These are phyloP conservation scores for Ageneiosus marmoratus DNA, from an alignment of 2,113 vertebrate species.

Conservation along the genomic window DNA sequence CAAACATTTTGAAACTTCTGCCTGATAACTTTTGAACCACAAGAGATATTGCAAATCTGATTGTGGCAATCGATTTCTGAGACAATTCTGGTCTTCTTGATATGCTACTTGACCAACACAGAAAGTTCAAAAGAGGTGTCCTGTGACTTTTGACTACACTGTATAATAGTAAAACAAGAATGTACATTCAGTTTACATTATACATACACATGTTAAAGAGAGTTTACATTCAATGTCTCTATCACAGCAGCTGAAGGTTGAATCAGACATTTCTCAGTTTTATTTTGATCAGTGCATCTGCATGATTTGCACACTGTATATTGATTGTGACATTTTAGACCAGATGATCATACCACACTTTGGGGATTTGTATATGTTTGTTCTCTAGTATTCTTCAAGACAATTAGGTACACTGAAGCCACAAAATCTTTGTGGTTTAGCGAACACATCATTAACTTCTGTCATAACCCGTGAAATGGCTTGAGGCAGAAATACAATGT, in stretches of 20 bases:
- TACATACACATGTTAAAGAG: neutral
- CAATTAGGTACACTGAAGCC: neutral
- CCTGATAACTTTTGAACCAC: no score
- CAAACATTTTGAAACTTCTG: no score
- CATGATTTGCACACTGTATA: neutral
- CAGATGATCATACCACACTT: neutral
- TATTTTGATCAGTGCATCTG: neutral
- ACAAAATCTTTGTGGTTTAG: neutral
- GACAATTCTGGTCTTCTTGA: no score
- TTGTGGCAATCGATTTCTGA: no score
- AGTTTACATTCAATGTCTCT: neutral
- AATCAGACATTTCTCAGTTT: neutral
- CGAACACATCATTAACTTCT: conserved; percentile 5
- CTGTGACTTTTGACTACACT: no score
- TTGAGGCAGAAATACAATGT: conserved; percentile 7
- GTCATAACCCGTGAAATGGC: conserved; percentile 2
- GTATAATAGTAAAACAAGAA: neutral
- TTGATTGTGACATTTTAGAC: conserved; percentile 1
- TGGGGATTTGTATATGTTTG: neutral
- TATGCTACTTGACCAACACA: no score
- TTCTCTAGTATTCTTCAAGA: neutral
- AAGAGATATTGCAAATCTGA: no score
- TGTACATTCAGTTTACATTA: neutral
- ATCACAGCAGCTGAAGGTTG: neutral
- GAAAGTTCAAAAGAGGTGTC: no score